These are phyloP conservation scores for Caenorhabditis japonica DNA, from an alignment of 2,888 invertebrate species.

Conservation along the genomic window DNA sequence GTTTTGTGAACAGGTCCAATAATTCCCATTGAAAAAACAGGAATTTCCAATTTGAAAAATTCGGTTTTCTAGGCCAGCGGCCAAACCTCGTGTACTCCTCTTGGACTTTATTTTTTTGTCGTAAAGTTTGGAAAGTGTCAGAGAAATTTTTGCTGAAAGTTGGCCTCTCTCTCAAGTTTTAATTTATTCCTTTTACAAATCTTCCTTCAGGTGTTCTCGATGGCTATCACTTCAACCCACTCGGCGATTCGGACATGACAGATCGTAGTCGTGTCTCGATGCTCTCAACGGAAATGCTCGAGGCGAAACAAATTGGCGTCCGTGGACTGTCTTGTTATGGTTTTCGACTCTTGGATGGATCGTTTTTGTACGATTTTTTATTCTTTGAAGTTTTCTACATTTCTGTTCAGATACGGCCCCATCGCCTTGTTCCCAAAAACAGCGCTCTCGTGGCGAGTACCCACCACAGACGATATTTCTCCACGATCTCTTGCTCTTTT, in stretches of 20 bases:
- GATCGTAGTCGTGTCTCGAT: conserved; percentile 69
- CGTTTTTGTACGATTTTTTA: conserved; percentile 63
- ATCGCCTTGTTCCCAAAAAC: conserved; percentile 75
- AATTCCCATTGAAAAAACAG: too few relatives aligned
- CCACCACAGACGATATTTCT: conserved; percentile 82
- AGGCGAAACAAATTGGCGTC: conserved; percentile 69
- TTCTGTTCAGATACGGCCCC: conserved; percentile 69
- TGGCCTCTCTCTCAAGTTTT: too few relatives aligned
- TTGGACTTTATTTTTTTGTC: too few relatives aligned
- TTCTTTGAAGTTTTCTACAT: too few relatives aligned
- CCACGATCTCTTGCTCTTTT: conserved; percentile 87
- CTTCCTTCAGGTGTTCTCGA: conserved; percentile 62
- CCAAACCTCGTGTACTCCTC: too few relatives aligned
- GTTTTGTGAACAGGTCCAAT: too few relatives aligned
- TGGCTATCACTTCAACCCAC: conserved; percentile 64
- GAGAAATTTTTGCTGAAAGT: too few relatives aligned
- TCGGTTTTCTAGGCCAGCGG: too few relatives aligned
- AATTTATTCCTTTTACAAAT: too few relatives aligned
- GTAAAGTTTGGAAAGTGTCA: too few relatives aligned
- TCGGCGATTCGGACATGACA: conserved; percentile 70
- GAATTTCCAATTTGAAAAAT: too few relatives aligned
- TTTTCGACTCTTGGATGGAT: conserved; percentile 72
- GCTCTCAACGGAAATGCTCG: conserved; percentile 70
- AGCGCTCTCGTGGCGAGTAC: conserved; percentile 75
- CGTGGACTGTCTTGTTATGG: conserved; percentile 71